Evolutionary conservation across 92 coral and sea anemone species (phyloP).

Genomic region (Porites divaricata): DNA sequence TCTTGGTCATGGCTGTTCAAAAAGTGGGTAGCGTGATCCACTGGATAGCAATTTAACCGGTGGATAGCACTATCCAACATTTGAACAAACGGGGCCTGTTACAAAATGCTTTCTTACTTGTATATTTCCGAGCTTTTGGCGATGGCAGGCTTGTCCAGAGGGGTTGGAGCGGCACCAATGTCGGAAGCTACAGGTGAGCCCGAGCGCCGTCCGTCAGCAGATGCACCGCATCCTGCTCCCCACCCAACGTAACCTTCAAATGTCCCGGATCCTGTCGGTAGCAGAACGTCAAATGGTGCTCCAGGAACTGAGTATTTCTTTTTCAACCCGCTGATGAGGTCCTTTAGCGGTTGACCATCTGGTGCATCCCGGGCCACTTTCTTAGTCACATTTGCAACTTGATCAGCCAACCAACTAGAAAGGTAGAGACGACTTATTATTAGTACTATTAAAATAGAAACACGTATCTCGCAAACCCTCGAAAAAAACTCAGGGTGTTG

Average conservation of each 20-base stretch:
- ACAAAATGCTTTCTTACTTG: slow-evolving; percentile 38
- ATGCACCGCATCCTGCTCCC: slow-evolving; percentile 76
- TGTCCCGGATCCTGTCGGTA: slow-evolving; percentile 78
- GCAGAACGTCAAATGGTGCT: slow-evolving; percentile 57
- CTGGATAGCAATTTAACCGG: too few species aligned
- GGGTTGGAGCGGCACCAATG: slow-evolving; percentile 66
- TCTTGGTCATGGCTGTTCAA: too few species aligned
- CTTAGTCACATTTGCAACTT: slow-evolving; percentile 44
- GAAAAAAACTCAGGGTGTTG: too few species aligned
- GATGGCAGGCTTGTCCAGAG: slow-evolving; percentile 59
- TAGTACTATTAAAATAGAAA: background rate
- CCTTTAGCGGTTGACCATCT: slow-evolving; percentile 64
- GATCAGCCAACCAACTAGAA: slow-evolving; percentile 59
- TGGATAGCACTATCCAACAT: too few species aligned
- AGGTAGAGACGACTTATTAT: background rate
- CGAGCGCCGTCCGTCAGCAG: slow-evolving; percentile 82
- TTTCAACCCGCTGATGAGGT: slow-evolving; percentile 53
- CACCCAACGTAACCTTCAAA: slow-evolving; percentile 88
- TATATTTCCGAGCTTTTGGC: slow-evolving; percentile 55
- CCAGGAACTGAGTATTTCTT: slow-evolving; percentile 69
- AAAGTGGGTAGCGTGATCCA: too few species aligned
- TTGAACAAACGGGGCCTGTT: too few species aligned
- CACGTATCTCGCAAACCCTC: too few species aligned
- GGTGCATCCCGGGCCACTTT: slow-evolving; percentile 59
- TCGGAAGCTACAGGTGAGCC: slow-evolving; percentile 70